Base-by-base conservation (phyloP, 2,113 vertebrate species). In the Phrynocephalus versicolor region DNA sequence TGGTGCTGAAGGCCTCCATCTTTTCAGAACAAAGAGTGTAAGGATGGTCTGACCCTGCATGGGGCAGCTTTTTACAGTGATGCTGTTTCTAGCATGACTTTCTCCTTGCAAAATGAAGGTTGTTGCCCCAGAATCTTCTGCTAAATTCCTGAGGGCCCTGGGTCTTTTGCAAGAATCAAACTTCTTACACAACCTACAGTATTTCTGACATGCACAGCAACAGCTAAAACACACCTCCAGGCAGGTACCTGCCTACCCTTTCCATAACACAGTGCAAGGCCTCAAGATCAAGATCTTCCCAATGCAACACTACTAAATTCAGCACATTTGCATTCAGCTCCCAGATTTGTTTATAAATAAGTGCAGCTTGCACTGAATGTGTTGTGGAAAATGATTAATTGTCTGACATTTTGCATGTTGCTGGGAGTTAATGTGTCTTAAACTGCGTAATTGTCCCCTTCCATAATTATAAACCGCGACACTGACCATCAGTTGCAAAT, bases 401-500 rank as follows among this genome's bases (percentile, higher is more conserved):
- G 57, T 80, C 74, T 88, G 79, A 81, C 10, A 91, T 81, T 89
- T 75, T 37, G 51, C 3, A 62, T 86, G 1, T 89, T 88, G 88
- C 87, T 81, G 67, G 82, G 85, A 71, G 87, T 79, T 86, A 89
- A 76, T 64, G 1, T 81, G 74, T 91, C 90, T 51, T 45, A 69
- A 82, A 57, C 67, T 72, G 78, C 51, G 37, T 51, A 92, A 83
- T 87, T 82, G 62, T 88, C 76, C 70, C 57, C 5, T 58, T 92
- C 94, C 58, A 8, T 85, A 91, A 89, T 89, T 87, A 92, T 35
- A 67, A 91, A 87, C 78, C 60, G 69, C 37, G 84, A 72, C 76
- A 84, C 75, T 88, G 76, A 64, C 57, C 82, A 71, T 91, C 81
- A 91, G 21, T 87, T 91, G 39, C 70, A 81, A 0, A 12, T 30